Conservation (phyloP, 2,113 vertebrate genomes). For the Neotoma lepida region DNA sequence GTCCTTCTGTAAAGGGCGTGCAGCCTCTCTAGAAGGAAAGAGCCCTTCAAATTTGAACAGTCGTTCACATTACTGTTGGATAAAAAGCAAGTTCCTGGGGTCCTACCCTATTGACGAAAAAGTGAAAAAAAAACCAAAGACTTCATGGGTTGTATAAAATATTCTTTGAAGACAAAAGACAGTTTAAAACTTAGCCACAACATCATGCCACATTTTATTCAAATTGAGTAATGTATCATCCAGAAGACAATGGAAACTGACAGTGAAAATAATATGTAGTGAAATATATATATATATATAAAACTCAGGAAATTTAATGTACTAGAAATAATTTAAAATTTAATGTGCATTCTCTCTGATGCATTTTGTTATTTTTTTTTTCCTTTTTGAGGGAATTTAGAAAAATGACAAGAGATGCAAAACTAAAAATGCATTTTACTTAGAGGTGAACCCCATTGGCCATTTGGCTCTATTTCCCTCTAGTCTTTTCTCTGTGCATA, state of each 20-base stretch:
- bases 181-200: constrained; percentile 33
- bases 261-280: background rate
- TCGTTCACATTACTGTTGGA: constrained; percentile 30
- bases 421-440: constrained; percentile 17
- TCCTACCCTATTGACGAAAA: background rate
- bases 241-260: constrained; percentile 1
- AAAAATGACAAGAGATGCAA: background rate
- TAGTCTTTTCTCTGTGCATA: constrained; percentile 2
- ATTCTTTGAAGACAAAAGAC: constrained; percentile 55
- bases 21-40: constrained; percentile 31
- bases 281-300: too few relatives aligned
- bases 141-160: background rate
- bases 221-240: constrained; percentile 20
- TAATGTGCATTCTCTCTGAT: constrained; percentile 14
- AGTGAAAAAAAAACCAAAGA: background rate
- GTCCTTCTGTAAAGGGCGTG: background rate
- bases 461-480: constrained; percentile 1
- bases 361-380: background rate
- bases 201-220: constrained; percentile 30
- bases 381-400: constrained; percentile 36
- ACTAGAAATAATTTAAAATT: background rate
- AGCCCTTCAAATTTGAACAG: constrained; percentile 35
- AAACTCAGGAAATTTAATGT: constrained; percentile 12
- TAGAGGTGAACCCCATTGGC: background rate
- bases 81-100: constrained; percentile 29